Evolutionary conservation across 2,888 invertebrate species (phyloP).

Genomic region (Chironomus tentans): DNA sequence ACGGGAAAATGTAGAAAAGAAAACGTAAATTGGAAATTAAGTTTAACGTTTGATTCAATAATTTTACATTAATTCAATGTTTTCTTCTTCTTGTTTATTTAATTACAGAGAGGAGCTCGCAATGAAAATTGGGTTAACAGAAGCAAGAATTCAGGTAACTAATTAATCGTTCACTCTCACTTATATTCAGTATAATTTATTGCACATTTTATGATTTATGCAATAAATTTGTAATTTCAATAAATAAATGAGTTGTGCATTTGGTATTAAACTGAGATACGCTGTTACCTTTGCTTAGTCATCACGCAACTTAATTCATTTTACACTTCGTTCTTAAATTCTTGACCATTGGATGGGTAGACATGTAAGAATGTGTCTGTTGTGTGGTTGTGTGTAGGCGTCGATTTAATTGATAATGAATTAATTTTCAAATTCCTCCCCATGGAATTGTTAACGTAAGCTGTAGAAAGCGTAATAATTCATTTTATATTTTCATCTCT

Average conservation of each 20-base stretch:
- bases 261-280: not conserved
- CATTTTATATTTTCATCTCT: not conserved
- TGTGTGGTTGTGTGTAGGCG: constrained; percentile 8
- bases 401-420: constrained; percentile 25
- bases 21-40: too few species aligned
- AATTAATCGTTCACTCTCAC: constrained; percentile 32
- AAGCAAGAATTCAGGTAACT: constrained; percentile 85
- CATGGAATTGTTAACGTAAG: not conserved
- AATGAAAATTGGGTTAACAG: constrained; percentile 89
- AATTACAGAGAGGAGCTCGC: constrained; percentile 83
- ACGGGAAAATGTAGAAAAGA: too few species aligned
- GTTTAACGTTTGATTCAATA: too few species aligned
- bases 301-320: constrained; percentile 7
- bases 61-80: too few species aligned
- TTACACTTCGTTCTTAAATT: not conserved
- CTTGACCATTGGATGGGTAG: too few species aligned
- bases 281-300: not conserved
- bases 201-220: constrained; percentile 26
- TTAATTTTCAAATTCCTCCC: constrained; percentile 7
- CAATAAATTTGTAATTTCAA: constrained; percentile 20
- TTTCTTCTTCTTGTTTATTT: not conserved
- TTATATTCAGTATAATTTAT: constrained; percentile 14
- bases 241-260: not conserved
- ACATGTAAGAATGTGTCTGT: too few species aligned
- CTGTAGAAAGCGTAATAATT: constrained; percentile 25